Evolutionary conservation across 2,113 vertebrate genomes (phyloP), one percentile per base, ranked within the genome.

Genomic region (Nothoprocta perdicaria): DNA sequence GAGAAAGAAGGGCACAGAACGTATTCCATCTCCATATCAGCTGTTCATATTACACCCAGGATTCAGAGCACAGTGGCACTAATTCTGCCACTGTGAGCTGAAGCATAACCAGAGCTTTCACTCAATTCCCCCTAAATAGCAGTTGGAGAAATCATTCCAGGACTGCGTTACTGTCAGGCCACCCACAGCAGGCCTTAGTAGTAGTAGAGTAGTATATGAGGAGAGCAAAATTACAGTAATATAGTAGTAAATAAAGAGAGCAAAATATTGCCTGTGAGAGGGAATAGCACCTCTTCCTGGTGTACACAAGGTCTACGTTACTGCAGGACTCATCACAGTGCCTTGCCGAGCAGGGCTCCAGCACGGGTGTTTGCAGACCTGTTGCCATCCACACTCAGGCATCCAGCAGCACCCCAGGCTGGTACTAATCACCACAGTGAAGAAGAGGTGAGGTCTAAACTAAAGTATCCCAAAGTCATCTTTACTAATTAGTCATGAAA

Each of bases 401-500:
- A 1, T 31, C 2, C 2, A 84, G 81, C 40, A 40, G 6, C 29
- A 57, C n/a, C 4, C 3, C 0, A 1, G 2, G 0, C 85, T 14
- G 35, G 9, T 86, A 16, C 62, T 92, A 82, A 86, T 84, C 52
- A 72, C 38, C 41, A 5, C 55, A 46, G 55, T 10, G 45, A 67
- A 52, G 46, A 52, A 79, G 76, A 91, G 46, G 52, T 57, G 84
- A 77, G 79, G 46, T 87, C 61, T 45, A 46, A 46, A 2, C 57
- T 53, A 86, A 89, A 60, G 89, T 58, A 92, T 95, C 79, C 55
- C 65, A 35, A 92, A 92, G 73, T 86, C 4, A 72, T 86, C 90
- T 92, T 83, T 80, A 58, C 76, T 92, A 95, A 96, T 96, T 96
- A 94, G 89, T 69, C 66, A 66, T 79, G 82, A 95, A 94, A 92